These are phyloP conservation scores for Loripinus fragilis DNA, from an alignment of 2,888 invertebrate species.

Conservation along the genomic window DNA sequence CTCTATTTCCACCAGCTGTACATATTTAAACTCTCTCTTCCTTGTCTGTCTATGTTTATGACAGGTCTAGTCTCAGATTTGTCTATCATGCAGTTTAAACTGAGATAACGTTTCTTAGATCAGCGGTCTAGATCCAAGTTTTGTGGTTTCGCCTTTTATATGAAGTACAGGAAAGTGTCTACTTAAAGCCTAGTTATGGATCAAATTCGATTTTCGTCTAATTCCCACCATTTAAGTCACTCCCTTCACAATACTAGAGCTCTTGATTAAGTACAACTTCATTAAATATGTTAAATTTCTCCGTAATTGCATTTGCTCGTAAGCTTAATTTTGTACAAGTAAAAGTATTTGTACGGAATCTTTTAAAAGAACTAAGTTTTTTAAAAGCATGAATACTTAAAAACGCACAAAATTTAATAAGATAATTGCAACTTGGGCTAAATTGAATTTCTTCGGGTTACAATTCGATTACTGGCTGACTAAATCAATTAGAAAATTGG, in stretches of 20 bases:
- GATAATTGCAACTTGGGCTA: constrained; percentile 24
- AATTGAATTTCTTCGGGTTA: constrained; percentile 1
- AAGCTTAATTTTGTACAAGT: constrained; percentile 55
- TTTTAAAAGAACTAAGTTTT: constrained; percentile 63
- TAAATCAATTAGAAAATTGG: constrained; percentile 1
- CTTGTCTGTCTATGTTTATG: no score
- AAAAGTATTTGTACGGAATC: constrained; percentile 46
- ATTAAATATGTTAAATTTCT: constrained; percentile 14
- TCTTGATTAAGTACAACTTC: constrained; percentile 6
- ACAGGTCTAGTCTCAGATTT: no score
- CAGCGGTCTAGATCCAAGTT: neutral
- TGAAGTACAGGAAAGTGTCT: neutral
- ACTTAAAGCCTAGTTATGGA: neutral
- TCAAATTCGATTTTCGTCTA: constrained; percentile 8
- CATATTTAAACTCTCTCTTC: no score
- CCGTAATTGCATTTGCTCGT: constrained; percentile 55
- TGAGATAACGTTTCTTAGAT: neutral
- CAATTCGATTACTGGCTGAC: constrained; percentile 8
- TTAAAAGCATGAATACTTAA: constrained; percentile 63
- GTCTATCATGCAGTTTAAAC: neutral
- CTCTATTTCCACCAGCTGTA: no score
- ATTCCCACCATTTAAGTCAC: constrained; percentile 1
- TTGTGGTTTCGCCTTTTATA: constrained; percentile 3
- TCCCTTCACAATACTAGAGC: neutral
- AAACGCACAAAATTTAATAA: constrained; percentile 62